Evolutionary conservation across 1,140 invertebrate species (phyloP).

Genomic region (Steinernema khuongi): DNA sequence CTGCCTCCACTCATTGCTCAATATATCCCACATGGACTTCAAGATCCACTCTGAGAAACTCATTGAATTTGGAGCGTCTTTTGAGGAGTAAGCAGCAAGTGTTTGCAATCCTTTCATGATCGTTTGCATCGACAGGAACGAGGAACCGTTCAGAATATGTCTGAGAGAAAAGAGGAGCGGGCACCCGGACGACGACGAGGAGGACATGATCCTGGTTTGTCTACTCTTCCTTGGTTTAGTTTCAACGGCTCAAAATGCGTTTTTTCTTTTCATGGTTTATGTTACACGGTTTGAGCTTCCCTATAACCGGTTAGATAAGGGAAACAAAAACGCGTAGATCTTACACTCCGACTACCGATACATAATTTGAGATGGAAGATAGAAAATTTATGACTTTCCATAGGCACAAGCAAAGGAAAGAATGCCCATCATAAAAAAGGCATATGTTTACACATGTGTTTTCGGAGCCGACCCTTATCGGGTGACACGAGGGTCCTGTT

Average conservation of each 20-base stretch:
- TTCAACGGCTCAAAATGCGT: constrained; percentile 8
- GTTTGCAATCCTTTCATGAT: background rate
- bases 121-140: constrained; percentile 11
- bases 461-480: too few species aligned
- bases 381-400: too few species aligned
- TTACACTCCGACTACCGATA: too few species aligned
- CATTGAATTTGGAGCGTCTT: constrained; percentile 43
- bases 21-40: constrained; percentile 48
- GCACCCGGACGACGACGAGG: constrained; percentile 43
- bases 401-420: too few species aligned
- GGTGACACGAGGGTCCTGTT: too few species aligned
- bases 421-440: too few species aligned
- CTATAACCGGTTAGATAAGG: too few species aligned
- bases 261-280: background rate
- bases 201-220: constrained; percentile 49
- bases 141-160: constrained; percentile 22
- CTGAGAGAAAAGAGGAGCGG: constrained; percentile 41
- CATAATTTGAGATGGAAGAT: too few species aligned
- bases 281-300: too few species aligned
- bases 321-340: too few species aligned
- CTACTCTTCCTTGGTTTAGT: background rate
- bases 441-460: too few species aligned
- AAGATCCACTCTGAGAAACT: constrained; percentile 49
- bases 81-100: constrained; percentile 12
- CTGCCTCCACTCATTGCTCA: constrained; percentile 41